Conservation (phyloP, 2,113 vertebrate genomes). For the Trachemys scripta region DNA sequence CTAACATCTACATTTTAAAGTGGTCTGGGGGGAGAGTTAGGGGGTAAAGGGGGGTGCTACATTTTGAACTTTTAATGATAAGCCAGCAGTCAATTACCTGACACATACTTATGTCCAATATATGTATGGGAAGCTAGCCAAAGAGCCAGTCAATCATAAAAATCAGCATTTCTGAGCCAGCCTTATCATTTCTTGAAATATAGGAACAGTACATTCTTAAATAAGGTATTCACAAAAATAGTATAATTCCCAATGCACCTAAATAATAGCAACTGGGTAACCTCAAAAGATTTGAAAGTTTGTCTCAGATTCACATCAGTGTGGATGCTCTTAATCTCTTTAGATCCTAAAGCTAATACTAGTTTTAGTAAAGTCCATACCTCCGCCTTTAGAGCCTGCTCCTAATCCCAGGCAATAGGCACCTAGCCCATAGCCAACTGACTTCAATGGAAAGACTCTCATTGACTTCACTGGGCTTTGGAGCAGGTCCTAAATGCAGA, state of each 20-base stretch:
- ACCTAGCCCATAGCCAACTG: neutral
- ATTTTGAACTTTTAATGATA: neutral
- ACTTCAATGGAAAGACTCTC: neutral
- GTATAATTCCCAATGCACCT: neutral
- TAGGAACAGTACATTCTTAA: neutral
- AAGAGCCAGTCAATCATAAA: no score
- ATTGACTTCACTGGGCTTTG: neutral
- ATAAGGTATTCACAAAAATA: neutral
- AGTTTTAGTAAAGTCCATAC: neutral
- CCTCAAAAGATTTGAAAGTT: neutral
- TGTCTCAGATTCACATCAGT: neutral
- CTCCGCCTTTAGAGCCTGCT: no score
- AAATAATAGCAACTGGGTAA: neutral
- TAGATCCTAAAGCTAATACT: neutral
- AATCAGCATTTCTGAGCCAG: neutral
- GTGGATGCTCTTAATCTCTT: neutral
- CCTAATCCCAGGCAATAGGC: neutral
- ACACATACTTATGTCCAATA: neutral
- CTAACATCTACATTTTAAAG: neutral
- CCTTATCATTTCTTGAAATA: neutral
- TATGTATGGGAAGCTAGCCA: neutral
- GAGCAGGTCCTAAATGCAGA: slow-evolving; percentile 12
- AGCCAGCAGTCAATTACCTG: neutral
- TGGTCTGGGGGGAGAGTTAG: neutral
- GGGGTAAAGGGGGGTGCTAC: neutral